Evolutionary conservation across 2,113 vertebrate genomes (phyloP).

Genomic region (Pithys albifrons): DNA sequence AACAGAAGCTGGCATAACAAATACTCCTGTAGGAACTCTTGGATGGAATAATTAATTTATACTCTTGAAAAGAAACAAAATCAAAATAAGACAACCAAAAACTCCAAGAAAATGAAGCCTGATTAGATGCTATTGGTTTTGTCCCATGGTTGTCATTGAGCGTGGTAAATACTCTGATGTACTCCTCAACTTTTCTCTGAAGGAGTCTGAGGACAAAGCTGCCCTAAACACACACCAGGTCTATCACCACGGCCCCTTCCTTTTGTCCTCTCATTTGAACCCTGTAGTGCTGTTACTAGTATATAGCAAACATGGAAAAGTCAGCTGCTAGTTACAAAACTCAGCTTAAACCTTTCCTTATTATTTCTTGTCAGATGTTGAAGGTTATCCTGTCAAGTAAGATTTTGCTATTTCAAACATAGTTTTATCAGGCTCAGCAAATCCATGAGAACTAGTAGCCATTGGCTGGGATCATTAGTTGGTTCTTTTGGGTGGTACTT

Average conservation of each 20-base stretch:
- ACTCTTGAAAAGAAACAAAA: not conserved
- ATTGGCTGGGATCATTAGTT: not conserved
- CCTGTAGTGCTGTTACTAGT: not conserved
- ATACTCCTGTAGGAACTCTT: not conserved
- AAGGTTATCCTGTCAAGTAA: not conserved
- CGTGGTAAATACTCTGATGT: not conserved
- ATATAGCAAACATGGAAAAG: not conserved
- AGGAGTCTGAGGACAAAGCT: not conserved
- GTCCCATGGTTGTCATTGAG: not conserved
- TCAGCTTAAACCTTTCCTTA: not conserved
- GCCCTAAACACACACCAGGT: not conserved
- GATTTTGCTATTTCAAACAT: not conserved
- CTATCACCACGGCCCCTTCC: not conserved
- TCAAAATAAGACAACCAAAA: not conserved
- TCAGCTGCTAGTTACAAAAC: not conserved
- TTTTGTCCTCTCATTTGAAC: not conserved
- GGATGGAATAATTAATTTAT: not conserved
- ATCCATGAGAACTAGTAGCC: not conserved
- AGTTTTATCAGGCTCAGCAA: slow-evolving; percentile 1
- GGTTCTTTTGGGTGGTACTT: too few species aligned
- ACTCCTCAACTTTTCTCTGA: not conserved
- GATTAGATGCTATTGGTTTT: not conserved
- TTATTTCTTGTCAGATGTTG: not conserved
- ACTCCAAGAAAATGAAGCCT: not conserved
- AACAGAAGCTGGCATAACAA: not conserved